These are phyloP conservation scores for Alauda arvensis DNA, from an alignment of 2,797 vertebrate genomes.

Conservation along the genomic window DNA sequence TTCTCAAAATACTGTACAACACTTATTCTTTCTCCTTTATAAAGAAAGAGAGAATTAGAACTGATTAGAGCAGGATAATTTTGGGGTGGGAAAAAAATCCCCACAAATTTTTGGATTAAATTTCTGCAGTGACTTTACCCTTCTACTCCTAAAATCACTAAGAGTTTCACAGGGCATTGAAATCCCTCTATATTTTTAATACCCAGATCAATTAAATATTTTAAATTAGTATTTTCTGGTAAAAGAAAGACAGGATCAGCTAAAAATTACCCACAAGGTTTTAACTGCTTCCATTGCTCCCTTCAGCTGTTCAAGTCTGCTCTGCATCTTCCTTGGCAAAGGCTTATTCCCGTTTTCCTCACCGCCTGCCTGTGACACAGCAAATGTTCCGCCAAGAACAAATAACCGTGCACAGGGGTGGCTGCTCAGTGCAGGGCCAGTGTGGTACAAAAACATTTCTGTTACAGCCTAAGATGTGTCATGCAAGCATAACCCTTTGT, in stretches of 20 bases:
- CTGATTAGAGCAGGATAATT: neutral
- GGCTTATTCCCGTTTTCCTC: neutral
- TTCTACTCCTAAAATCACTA: neutral
- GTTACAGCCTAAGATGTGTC: neutral
- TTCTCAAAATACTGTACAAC: neutral
- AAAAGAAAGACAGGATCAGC: neutral
- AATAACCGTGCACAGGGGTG: fast-evolving
- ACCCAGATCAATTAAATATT: neutral
- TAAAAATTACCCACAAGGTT: neutral
- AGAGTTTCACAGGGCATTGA: neutral
- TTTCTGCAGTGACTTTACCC: neutral
- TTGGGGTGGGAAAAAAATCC: fast-evolving
- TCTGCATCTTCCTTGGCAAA: neutral
- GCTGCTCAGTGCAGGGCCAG: neutral
- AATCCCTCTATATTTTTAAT: neutral
- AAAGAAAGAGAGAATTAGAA: neutral
- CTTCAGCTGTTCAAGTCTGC: neutral
- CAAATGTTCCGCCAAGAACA: neutral
- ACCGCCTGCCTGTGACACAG: neutral
- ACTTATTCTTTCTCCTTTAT: neutral
- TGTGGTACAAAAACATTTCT: neutral
- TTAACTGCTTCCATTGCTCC: neutral
- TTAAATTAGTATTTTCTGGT: neutral
- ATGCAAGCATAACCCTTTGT: neutral
- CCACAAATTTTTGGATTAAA: neutral